Evolutionary conservation across 2,888 invertebrate genomes (phyloP), one percentile per base, ranked within the genome.

Genomic region (Synergus laeviventris): DNA sequence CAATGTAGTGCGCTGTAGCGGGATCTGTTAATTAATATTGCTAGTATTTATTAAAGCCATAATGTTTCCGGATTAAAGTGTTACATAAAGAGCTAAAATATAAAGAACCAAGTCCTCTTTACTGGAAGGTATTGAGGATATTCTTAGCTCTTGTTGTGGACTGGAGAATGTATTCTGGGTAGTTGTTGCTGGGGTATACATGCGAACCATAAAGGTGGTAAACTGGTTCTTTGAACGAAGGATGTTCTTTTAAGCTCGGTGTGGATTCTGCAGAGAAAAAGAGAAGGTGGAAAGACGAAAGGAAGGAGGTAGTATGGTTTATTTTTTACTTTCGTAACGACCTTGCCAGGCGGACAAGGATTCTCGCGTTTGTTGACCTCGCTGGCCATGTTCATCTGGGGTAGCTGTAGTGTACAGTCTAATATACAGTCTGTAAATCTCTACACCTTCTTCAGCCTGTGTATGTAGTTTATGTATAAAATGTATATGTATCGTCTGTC

Each of bases 261-360:
- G 39, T 56, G 21, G 49, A 0, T 9, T 49, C 49, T 64, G 73
- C 77, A 80, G 75, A 73, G 77, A 64, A 75, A 45, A 39, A 70
- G 73, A 70, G 31, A 75, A 75, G 78, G 80, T 78, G 62, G 77
- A 59, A 74, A 24, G 36, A 70, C 61, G 73, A 77, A 73, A 77
- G 78, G 73, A 78, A 77, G 42, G 45, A 78, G 78, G 59, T 62
- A 74, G 81, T 75, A 74, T 77, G 82, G 81, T 81, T 80, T 87
- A 86, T 87, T 87, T 87, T 87, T 87, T 85, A 87, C 86, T 84
- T 87, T 85, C 82, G 79, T 79, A 82, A 80, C 88, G 89, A 87
- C 89, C 90, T 90, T 89, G 89, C 85, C 84, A 80, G 79, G 81
- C 83, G 84, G 79, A 85, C 88, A 88, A 89, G 89, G 89, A 88